Conservation (phyloP, 2,888 invertebrate genomes). For the Yponomeuta sedellus region DNA sequence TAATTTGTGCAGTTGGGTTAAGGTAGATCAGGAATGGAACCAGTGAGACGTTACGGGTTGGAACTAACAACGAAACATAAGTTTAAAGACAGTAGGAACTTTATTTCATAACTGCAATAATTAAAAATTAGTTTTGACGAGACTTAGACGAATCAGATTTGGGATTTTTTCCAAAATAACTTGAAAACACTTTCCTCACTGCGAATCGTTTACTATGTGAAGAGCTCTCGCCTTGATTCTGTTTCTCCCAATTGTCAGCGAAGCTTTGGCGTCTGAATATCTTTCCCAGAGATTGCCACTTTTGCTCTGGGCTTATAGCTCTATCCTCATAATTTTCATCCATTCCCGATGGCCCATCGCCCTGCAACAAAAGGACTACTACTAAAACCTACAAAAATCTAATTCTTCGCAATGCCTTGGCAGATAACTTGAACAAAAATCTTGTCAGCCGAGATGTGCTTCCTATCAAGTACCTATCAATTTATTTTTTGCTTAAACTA, state of each 20-base stretch:
- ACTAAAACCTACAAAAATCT: no score
- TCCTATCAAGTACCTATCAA: no score
- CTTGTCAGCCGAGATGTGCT: no score
- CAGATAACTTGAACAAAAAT: no score
- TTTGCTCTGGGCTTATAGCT: slow-evolving; percentile 58
- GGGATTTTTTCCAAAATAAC: slow-evolving; percentile 60
- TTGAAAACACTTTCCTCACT: slow-evolving; percentile 33
- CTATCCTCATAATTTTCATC: slow-evolving; percentile 55
- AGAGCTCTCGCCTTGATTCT: slow-evolving; percentile 7
- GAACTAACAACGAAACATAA: background rate
- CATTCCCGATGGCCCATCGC: slow-evolving; percentile 54
- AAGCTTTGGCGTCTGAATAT: slow-evolving; percentile 66
- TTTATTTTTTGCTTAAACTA: no score
- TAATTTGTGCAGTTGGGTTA: no score
- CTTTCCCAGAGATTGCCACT: slow-evolving; percentile 70
- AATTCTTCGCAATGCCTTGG: no score
- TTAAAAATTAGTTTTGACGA: slow-evolving; percentile 21
- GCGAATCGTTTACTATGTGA: slow-evolving; percentile 13
- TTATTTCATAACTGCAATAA: background rate
- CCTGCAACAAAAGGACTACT: slow-evolving; percentile 38
- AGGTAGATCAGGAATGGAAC: no score
- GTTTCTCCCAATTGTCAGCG: slow-evolving; percentile 52
- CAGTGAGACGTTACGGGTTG: no score
- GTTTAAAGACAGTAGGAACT: background rate
- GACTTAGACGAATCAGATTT: slow-evolving; percentile 14